Conservation (phyloP, 2,113 vertebrate species). For the Hystrix brachyura region DNA sequence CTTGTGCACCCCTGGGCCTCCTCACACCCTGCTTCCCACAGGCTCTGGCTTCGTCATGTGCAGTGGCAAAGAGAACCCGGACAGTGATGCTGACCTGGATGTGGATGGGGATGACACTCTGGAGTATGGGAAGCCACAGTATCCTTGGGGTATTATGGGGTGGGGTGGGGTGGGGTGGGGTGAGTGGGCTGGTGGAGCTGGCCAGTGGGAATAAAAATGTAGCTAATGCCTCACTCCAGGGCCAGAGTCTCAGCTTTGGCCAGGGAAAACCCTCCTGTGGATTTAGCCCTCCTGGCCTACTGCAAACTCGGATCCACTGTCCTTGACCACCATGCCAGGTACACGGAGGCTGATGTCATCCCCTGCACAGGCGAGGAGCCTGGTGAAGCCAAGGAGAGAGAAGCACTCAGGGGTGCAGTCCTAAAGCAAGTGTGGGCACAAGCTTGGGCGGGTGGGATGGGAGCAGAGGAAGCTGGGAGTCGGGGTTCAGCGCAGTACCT, state of each 20-base stretch:
- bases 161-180: background rate
- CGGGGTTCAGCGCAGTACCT: background rate
- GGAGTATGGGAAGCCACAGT: constrained; percentile 99
- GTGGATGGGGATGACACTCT: constrained; percentile 99
- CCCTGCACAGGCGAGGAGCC: constrained; percentile 99
- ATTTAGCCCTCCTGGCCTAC: background rate
- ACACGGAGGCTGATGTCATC: constrained; percentile 98
- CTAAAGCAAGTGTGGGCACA: constrained; percentile 93
- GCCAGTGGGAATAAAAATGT: background rate
- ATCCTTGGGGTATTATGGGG: constrained; percentile 89
- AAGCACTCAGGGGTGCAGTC: constrained; percentile 97
- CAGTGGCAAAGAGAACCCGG: constrained; percentile 97
- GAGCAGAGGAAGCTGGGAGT: background rate
- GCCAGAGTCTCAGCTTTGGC: constrained; percentile 1
- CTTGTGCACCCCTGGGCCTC: background rate
- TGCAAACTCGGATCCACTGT: constrained; percentile 56
- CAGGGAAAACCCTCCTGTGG: background rate
- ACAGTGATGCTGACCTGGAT: constrained; percentile 98
- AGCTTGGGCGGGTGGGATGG: background rate
- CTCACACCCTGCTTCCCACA: constrained; percentile 83
- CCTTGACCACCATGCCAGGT: constrained; percentile 93
- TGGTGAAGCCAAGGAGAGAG: constrained; percentile 98
- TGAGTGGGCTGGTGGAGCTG: background rate
- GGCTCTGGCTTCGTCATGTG: constrained; percentile 98
- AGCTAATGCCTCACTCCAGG: background rate